These are phyloP conservation scores for Syngnathus scovelli DNA, from an alignment of 2,113 vertebrate species.

Conservation along the genomic window DNA sequence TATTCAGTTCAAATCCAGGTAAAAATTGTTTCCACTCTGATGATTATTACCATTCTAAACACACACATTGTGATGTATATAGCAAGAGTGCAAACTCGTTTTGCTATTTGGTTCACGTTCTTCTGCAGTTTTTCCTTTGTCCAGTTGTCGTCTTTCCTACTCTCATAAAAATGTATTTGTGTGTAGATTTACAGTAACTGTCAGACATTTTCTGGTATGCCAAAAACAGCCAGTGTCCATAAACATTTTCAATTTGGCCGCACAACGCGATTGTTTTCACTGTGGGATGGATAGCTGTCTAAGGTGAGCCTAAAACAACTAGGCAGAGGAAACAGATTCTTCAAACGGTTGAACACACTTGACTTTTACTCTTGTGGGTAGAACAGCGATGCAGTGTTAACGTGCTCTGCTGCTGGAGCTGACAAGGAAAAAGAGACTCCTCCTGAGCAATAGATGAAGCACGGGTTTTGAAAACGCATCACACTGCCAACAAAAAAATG, in stretches of 20 bases:
- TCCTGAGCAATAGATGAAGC: not conserved
- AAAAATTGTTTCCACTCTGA: not conserved
- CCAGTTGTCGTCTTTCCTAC: no score
- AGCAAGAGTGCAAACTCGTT: no score
- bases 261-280: constrained; percentile 21
- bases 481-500: constrained; percentile 1
- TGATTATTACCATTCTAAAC: no score
- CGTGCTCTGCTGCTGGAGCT: not conserved
- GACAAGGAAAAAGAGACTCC: not conserved
- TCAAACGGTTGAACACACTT: constrained; percentile 7
- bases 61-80: no score
- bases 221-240: constrained; percentile 23
- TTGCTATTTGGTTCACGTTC: no score
- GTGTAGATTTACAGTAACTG: not conserved
- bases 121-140: no score
- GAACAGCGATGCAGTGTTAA: not conserved
- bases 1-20: not conserved
- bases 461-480: not conserved
- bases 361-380: constrained; percentile 9
- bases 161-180: no score
- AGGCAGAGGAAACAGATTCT: constrained; percentile 17
- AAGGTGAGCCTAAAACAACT: not conserved
- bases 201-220: constrained; percentile 40
- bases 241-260: constrained; percentile 44
- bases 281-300: constrained; percentile 15